Base-by-base conservation (phyloP, 2,797 vertebrate genomes). In the Hypotaenidia okinawae region DNA sequence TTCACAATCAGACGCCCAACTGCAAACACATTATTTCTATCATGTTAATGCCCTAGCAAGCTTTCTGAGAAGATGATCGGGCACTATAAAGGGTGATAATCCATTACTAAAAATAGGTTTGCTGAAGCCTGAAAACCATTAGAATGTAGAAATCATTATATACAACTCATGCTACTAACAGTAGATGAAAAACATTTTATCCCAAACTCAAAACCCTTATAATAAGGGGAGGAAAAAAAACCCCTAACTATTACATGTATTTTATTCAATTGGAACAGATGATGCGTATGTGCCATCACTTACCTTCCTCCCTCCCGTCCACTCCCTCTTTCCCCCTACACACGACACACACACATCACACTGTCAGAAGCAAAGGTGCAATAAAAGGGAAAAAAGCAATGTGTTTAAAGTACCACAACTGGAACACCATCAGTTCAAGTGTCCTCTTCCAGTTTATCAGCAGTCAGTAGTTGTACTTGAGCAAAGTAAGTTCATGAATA, bases 1-100 rank as follows among this genome's bases (percentile, higher is more conserved):
- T 4, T 7, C 41, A 88, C 27, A 47, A 24, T 32, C 41, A 58
- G 84, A 73, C 51, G 45, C 72, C 7, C 6, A 83, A 89, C 54
- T 28, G 28, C 74, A 93, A 88, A 54, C 62, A 90, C 70, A 81
- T 81, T 75, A 75, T 84, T 95, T 93, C 77, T 95, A 84, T 57
- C 69, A 77, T 45, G 80, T 83, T 95, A 97, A 88, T 93, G 81
- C 93, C 30, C 70, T 19, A 91, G 67, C 94, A 85, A 95, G 80
- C 83, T 93, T 82, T 83, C 94, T 52, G 66, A 97, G 96, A 84
- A 93, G 95, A 93, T 86, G 93, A 96, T 93, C 84, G 81, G 95
- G 78, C 72, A 95, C 94, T 96, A 94, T 87, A 95, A 88, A 88
- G 70, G 80, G 93, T 70, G 93, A 94, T 96, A 96, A 96, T 96